Evolutionary conservation across 2,797 vertebrate genomes (phyloP).

Genomic region (Lepus oiostolus): DNA sequence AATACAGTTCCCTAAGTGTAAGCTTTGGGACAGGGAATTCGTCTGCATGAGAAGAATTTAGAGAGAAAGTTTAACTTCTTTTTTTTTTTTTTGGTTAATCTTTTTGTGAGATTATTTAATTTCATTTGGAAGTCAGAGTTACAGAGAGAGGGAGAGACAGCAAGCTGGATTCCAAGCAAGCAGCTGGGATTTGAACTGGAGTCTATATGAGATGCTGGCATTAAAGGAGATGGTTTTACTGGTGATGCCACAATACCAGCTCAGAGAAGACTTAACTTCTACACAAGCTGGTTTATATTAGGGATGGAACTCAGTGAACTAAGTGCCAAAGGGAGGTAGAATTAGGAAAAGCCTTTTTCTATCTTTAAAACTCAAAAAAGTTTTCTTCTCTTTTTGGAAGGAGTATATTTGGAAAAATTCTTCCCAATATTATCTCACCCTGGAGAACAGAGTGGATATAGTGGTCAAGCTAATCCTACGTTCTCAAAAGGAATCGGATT

Average conservation of each 20-base stretch:
- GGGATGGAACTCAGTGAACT: not conserved
- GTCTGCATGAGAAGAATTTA: rapidly evolving
- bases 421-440: not conserved
- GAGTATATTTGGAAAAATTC: not conserved
- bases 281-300: not conserved
- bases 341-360: not conserved
- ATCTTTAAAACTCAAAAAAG: not conserved
- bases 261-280: not conserved
- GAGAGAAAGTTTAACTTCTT: not conserved
- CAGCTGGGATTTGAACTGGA: too few species aligned
- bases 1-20: not conserved
- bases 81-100: too few species aligned
- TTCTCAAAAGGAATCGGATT: constrained; percentile 4
- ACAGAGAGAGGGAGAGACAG: too few species aligned
- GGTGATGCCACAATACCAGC: too few species aligned
- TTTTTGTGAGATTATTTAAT: too few species aligned
- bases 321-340: not conserved
- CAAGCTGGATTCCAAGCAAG: too few species aligned
- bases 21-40: not conserved
- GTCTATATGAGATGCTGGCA: too few species aligned
- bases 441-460: not conserved
- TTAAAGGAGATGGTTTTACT: too few species aligned
- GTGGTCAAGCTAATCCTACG: not conserved
- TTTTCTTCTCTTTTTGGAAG: not conserved
- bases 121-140: too few species aligned